Base-by-base conservation (phyloP, 1,140 invertebrate genomes). In the Anadara kagoshimensis region DNA sequence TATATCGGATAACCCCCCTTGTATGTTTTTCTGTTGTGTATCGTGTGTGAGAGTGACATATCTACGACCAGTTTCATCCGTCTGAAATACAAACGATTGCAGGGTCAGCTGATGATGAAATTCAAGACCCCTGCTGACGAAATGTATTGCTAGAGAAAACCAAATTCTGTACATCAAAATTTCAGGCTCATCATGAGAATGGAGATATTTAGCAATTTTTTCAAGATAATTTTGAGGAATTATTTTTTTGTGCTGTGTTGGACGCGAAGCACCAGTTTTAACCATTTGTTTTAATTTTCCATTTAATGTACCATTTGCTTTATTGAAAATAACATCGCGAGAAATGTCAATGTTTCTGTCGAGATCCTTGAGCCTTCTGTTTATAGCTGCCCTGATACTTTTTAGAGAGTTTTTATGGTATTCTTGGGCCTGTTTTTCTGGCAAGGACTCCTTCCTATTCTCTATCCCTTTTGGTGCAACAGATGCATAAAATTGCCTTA, bases 171-270 rank as follows among this genome's bases (percentile, higher is more conserved):
- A 24, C 22, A 26, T 49, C 22, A 18, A 8, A 20, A 64, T 64
- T 64, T 12, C 1, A n/a, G 47, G 47, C 44, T 26, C 45, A n/a
- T 29, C 24, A 64, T 5, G 49, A 22, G 44, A 18, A 24, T 49
- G 26, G 5, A 12, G 44, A 26, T 26, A 24, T 51, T 43, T 59
- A 1, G 26, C 1, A 5, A 64, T 16, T 16, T 47, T 43, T 14
- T 10, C 44, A 49, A 22, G 49, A 10, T 22, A 2, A 51, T 36
- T 49, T 5, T 16, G 1, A 3, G 61, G 12, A 20, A 54, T 65
- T 7, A 65, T 24, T 14, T 65, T 49, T 22, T 65, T 65, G 36
- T 65, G 63, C 26, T 65, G 51, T 36, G 63, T 65, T 43, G 63
- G 63, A 10, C 63, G 12, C 5, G 63, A 10, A 8, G 36, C 41